Conservation (phyloP, 2,797 vertebrate genomes). For the Sciurus vulgaris region DNA sequence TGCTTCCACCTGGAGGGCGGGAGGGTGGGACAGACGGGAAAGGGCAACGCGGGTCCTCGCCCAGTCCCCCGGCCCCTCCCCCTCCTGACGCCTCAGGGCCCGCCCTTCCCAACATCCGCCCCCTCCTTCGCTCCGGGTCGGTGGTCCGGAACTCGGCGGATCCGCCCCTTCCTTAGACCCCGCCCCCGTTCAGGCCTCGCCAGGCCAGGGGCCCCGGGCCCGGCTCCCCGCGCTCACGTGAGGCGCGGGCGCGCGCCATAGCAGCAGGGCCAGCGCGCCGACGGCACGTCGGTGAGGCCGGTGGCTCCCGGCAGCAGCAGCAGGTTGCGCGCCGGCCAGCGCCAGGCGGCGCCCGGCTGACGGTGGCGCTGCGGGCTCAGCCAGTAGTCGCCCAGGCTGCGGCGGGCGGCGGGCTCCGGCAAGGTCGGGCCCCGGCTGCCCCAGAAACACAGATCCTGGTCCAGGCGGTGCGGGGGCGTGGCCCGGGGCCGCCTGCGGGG, state of each 20-base stretch:
- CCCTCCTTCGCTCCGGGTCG: not conserved
- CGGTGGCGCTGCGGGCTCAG: constrained; percentile 62
- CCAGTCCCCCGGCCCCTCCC: not conserved
- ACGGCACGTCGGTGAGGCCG: not conserved
- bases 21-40: not conserved
- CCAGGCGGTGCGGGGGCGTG: constrained; percentile 41
- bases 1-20: constrained; percentile 49
- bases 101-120: not conserved
- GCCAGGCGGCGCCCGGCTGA: constrained; percentile 25
- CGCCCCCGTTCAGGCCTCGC: not conserved
- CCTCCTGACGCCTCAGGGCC: not conserved
- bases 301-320: not conserved
- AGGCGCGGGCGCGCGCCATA: constrained; percentile 21
- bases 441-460: constrained; percentile 65
- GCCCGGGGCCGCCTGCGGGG: constrained; percentile 42
- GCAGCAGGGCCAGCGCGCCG: not conserved
- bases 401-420: not conserved
- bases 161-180: not conserved
- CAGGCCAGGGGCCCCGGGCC: not conserved
- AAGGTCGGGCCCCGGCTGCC: not conserved
- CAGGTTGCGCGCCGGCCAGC: constrained; percentile 25
- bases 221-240: constrained; percentile 27
- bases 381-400: constrained; percentile 64
- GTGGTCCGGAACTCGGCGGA: too few relatives aligned
- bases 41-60: not conserved